phyloP scores from a whole-genome alignment of 2,888 invertebrate species.

The Dione juno region DNA sequence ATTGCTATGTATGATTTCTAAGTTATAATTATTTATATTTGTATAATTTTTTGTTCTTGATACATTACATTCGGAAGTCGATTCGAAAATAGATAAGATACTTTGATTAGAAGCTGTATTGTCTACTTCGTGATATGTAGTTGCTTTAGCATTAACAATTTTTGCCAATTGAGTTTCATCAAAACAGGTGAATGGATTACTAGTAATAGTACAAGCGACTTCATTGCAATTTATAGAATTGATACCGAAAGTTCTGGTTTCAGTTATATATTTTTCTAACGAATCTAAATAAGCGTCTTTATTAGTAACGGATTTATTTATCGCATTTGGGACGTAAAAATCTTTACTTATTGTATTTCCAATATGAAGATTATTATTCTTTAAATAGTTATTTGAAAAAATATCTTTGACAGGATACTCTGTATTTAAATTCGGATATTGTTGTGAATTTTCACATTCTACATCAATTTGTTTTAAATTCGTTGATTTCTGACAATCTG shows the following conservation, averaged over 20 bases:
- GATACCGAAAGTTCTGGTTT: not conserved
- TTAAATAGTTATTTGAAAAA: not conserved
- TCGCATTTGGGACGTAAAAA: not conserved
- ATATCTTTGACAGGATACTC: constrained; percentile 3
- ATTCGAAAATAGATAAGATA: constrained; percentile 18
- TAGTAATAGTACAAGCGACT: not conserved
- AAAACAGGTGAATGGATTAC: not conserved
- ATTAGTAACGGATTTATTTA: not conserved
- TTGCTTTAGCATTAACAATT: not conserved
- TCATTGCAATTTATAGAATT: not conserved
- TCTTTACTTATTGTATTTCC: not conserved
- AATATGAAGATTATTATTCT: not conserved
- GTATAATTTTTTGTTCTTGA: not conserved
- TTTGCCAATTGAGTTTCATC: not conserved
- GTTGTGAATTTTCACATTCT: constrained; percentile 7
- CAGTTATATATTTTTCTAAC: not conserved
- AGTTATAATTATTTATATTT: not conserved
- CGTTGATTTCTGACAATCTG: constrained; percentile 17
- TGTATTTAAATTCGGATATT: not conserved
- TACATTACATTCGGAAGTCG: not conserved
- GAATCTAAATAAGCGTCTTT: not conserved
- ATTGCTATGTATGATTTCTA: not conserved
- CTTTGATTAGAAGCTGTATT: not conserved
- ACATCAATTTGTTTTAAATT: constrained; percentile 22
- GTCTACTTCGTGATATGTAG: not conserved